Evolutionary conservation across 2,113 vertebrate species (phyloP), one percentile per base, ranked within the genome.

Genomic region (Plestiodon gilberti): DNA sequence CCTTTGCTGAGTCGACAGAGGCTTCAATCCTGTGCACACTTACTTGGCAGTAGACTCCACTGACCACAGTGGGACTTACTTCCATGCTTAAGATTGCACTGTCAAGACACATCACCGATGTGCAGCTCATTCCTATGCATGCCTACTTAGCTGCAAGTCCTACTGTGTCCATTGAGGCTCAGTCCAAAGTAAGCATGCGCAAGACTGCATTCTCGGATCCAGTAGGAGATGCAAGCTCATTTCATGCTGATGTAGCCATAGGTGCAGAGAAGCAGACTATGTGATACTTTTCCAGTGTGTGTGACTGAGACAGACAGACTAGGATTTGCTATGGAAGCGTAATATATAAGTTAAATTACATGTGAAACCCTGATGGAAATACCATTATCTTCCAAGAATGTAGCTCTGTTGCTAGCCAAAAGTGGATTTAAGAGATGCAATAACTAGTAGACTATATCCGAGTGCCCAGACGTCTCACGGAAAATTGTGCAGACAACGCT

Each of bases 361-460:
- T 80, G 57, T 80, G 84, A 22, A 18, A 17, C 1, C 67, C 22
- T 64, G 5, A 2, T 74, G 78, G 85, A 76, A 76, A 84, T 82
- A 10, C 20, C 4, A 0, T 85, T 80, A 52, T 70, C 38, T 62
- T 80, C 0, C 43, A 83, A 5, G 61, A 75, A 76, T 87, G 87
- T 76, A 82, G 2, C 43, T 78, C 20, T 73, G 67, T 4, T 0
- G 13, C 77, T 14, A 55, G 1, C 91, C 10, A 33, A 28, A 69
- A 79, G 61, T 84, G 87, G 77, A 48, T 80, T 77, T 64, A 82
- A 70, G 79, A n/a, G 77, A n/a, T 92, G 28, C 23, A 77, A 55
- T 20, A 84, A 17, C 43, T 52, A 23, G 0, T 75, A 61, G 6
- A 4, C 67, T 86, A 1, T 61, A 2, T 90, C 2, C 78, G 0